Base-by-base conservation (phyloP, 2,113 vertebrate genomes). In the Scortum barcoo region DNA sequence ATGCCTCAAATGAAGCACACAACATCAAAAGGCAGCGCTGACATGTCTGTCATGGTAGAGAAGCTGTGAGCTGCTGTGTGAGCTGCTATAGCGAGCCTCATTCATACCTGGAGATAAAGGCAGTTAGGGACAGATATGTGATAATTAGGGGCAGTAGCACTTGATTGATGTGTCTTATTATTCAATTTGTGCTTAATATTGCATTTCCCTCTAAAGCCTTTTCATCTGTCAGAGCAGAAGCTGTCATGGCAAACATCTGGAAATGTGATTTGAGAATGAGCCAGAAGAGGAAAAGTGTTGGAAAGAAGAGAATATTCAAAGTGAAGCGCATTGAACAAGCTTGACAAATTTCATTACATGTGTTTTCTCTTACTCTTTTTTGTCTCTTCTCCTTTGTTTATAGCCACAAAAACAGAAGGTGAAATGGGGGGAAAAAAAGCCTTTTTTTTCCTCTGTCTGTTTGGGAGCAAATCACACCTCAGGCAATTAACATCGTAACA, bases 401-500 rank as follows among this genome's bases (percentile, higher is more conserved):
- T 60, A 66, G 17, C 48, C 19, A 67, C 76, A 80, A 84, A 78
- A 54, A 60, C 53, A 83, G 54, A 75, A 56, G 42, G 46, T 56
- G 3, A 72, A 85, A 80, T 30, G 4, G 4, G 19, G 19, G n/a
- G 2, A 46, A 61, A 63, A 40, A 40, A 50, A 17, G 4, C 8
- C 10, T 17, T 74, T 67, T 50, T 46, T 13, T 4, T 17, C 26
- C 16, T 56, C 2, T 68, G 70, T 80, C 51, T 66, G 58, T 46
- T 57, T 19, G 76, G 5, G 72, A 87, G 72, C 71, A 88, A 92
- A 89, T 77, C 69, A 83, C 80, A 91, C 86, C 67, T 76, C 65
- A 67, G 81, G 86, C 83, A 90, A 89, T 91, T 86, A 88, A 57
- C 68, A 69, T 73, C 6, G 38, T 86, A 82, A 85, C 86, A 90